A percentile compares a stretch with the other conserved stretches of the same genome.
These are phyloP conservation scores for Nematolebias whitei DNA, from an alignment of 2,113 vertebrate species.

Conservation along the genomic window DNA sequence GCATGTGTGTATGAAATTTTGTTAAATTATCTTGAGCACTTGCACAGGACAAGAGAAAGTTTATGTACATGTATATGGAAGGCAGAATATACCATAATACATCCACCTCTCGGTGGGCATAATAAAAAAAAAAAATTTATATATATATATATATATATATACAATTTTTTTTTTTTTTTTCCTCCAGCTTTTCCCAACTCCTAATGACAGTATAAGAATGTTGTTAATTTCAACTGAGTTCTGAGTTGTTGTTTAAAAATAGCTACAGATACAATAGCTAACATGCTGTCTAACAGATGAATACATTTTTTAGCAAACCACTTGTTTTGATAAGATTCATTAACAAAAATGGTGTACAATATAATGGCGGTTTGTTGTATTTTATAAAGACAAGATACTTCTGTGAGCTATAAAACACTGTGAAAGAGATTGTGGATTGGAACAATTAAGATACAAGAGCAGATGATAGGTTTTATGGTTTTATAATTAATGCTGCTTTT, in stretches of 20 bases:
- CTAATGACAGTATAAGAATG: not conserved
- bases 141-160: too few species aligned
- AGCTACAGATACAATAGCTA: not conserved
- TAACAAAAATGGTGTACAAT: not conserved
- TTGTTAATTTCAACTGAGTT: not conserved
- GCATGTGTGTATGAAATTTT: too few species aligned
- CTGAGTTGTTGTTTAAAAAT: not conserved
- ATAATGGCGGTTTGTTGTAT: not conserved
- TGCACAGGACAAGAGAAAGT: too few species aligned
- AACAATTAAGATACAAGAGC: not conserved
- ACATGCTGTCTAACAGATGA: not conserved
- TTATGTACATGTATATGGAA: too few species aligned
- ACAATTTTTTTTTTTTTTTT: too few species aligned
- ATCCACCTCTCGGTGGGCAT: too few species aligned
- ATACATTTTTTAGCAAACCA: not conserved
- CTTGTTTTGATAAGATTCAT: not conserved
- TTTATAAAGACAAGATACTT: not conserved
- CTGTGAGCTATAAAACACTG: constrained; percentile 1
- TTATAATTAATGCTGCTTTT: constrained; percentile 2
- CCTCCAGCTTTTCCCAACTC: constrained; percentile 8
- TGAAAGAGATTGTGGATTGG: not conserved
- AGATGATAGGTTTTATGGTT: constrained; percentile 5
- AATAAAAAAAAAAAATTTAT: too few species aligned
- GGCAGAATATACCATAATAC: too few species aligned
- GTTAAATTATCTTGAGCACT: too few species aligned